Evolutionary conservation across 2,888 invertebrate genomes (phyloP).

Genomic region (Troides aeacus): DNA sequence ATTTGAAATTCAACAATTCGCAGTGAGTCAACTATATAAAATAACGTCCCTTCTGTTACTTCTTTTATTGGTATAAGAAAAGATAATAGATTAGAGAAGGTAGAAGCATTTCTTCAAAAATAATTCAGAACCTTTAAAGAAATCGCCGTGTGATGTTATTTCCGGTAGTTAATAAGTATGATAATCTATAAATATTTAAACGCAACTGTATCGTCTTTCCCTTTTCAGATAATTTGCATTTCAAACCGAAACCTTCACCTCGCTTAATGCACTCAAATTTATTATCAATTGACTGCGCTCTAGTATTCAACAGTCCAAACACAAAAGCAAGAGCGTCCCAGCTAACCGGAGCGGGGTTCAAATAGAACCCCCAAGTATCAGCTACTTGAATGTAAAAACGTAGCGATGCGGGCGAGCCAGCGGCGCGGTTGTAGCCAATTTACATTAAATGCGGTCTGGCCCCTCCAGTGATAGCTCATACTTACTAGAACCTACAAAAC

Average conservation of each 20-base stretch:
- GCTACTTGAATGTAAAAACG: slow-evolving; percentile 74
- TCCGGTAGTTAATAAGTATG: slow-evolving; percentile 1
- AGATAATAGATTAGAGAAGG: slow-evolving; percentile 32
- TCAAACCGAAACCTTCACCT: slow-evolving; percentile 31
- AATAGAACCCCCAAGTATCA: slow-evolving; percentile 69
- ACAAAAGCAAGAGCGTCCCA: slow-evolving; percentile 63
- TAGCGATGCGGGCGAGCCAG: slow-evolving; percentile 55
- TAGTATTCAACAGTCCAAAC: slow-evolving; percentile 61
- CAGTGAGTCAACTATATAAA: slow-evolving; percentile 24
- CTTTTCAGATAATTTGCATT: slow-evolving; percentile 28
- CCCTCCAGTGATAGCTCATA: slow-evolving; percentile 68
- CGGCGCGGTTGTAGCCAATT: slow-evolving; percentile 64
- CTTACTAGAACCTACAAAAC: slow-evolving; percentile 46
- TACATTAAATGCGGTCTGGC: slow-evolving; percentile 75
- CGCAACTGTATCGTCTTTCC: slow-evolving; percentile 28
- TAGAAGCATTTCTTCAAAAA: slow-evolving; percentile 25
- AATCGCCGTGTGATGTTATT: slow-evolving; percentile 29
- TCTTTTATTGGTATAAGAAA: slow-evolving; percentile 11
- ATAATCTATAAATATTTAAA: slow-evolving; percentile 15
- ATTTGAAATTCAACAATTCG: slow-evolving; percentile 30
- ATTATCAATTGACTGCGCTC: slow-evolving; percentile 62
- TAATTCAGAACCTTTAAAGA: too few relatives aligned
- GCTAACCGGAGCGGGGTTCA: slow-evolving; percentile 57
- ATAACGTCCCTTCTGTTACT: too few relatives aligned
- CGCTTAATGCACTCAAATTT: slow-evolving; percentile 48